Evolutionary conservation across 2,797 vertebrate genomes (phyloP).

Genomic region (Microcaecilia unicolor): DNA sequence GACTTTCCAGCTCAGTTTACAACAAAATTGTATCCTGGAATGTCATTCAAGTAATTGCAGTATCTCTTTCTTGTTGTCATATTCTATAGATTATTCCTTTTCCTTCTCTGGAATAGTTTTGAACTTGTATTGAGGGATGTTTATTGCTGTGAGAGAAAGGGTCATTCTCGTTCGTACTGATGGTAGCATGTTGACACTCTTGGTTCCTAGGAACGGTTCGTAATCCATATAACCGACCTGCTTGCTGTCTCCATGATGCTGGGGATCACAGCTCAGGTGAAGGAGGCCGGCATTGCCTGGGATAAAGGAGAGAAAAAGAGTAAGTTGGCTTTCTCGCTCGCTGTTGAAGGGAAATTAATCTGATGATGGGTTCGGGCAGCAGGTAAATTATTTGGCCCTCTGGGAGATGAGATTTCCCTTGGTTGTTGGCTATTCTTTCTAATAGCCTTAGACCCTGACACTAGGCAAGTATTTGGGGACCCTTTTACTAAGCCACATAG

Average conservation of each 20-base stretch:
- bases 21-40: neutral
- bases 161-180: too few species aligned
- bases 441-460: neutral
- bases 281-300: slow-evolving; percentile 93
- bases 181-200: too few species aligned
- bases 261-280: slow-evolving; percentile 94
- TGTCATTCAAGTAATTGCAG: accelerated
- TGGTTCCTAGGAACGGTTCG: slow-evolving; percentile 80
- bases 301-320: slow-evolving; percentile 98
- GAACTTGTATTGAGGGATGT: too few species aligned
- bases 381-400: too few species aligned
- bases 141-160: too few species aligned
- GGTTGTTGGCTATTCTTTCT: too few species aligned
- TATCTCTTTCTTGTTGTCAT: neutral
- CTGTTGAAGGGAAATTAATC: neutral
- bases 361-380: neutral
- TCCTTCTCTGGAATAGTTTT: neutral
- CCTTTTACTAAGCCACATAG: too few species aligned
- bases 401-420: too few species aligned
- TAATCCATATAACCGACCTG: slow-evolving; percentile 91
- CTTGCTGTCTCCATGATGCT: slow-evolving; percentile 97
- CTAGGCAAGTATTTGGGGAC: too few species aligned
- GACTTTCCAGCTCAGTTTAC: too few species aligned
- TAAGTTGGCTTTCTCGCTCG: slow-evolving; percentile 34
- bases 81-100: neutral